These are phyloP conservation scores for Oryzias celebensis DNA, from an alignment of 2,113 vertebrate genomes.

Conservation along the genomic window DNA sequence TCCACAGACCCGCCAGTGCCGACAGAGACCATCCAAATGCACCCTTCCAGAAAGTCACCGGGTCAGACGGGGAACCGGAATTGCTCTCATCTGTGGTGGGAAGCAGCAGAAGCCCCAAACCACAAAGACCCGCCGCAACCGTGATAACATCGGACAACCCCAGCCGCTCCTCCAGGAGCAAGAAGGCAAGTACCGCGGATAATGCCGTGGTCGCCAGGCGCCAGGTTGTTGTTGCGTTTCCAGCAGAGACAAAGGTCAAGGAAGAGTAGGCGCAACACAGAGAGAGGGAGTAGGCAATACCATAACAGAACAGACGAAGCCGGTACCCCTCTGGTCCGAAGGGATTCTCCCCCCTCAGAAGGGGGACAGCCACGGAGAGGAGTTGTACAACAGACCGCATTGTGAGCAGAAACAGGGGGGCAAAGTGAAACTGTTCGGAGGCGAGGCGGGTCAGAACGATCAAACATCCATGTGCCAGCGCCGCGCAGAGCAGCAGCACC, in stretches of 20 bases:
- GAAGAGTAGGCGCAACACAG: conserved; percentile 93
- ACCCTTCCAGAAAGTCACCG: conserved; percentile 85
- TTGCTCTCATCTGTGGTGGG: conserved; percentile 83
- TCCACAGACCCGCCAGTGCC: conserved; percentile 88
- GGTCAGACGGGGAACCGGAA: conserved; percentile 35
- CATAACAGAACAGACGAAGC: conserved; percentile 86
- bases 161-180: conserved; percentile 91
- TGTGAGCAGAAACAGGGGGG: conserved; percentile 89
- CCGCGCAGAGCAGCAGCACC: conserved; percentile 86
- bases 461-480: conserved; percentile 86
- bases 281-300: conserved; percentile 89
- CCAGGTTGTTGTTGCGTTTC: conserved; percentile 88
- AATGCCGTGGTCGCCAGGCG: conserved; percentile 90
- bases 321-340: conserved; percentile 89
- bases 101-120: conserved; percentile 87
- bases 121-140: conserved; percentile 83
- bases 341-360: conserved; percentile 85
- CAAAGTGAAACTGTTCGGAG: conserved; percentile 87
- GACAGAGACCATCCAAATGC: conserved; percentile 94
- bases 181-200: conserved; percentile 88
- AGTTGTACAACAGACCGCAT: conserved; percentile 88
- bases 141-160: conserved; percentile 82
- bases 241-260: conserved; percentile 85
- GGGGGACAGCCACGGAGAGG: conserved; percentile 82
- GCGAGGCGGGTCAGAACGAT: conserved; percentile 86